Evolutionary conservation across 1,140 invertebrate species (phyloP).

Genomic region (Sitophilus oryzae): DNA sequence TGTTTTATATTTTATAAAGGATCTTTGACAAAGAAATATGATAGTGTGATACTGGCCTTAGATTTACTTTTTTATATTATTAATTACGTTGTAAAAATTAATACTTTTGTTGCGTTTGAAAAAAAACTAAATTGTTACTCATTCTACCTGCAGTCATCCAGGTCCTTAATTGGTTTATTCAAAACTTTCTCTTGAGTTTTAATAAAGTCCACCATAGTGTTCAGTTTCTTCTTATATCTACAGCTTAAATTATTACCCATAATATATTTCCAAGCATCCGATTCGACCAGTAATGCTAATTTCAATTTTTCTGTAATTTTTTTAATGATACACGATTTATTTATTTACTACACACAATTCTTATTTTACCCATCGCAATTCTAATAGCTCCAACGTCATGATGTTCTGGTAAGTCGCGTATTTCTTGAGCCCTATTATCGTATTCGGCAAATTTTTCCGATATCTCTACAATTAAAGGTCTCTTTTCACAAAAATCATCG

Average conservation of each 20-base stretch:
- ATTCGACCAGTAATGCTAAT: conserved; percentile 61
- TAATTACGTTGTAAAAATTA: too few species aligned
- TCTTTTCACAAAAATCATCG: conserved; percentile 60
- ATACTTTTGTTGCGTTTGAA: too few species aligned
- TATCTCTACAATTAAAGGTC: conserved; percentile 67
- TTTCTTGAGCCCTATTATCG: conserved; percentile 57
- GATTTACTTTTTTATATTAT: too few species aligned
- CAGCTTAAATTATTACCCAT: conserved; percentile 56
- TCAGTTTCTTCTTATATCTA: conserved; percentile 58
- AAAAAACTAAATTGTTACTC: not conserved
- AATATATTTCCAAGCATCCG: conserved; percentile 62
- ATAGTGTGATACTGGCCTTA: too few species aligned
- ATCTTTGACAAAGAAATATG: too few species aligned
- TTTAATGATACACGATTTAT: not conserved
- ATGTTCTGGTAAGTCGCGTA: conserved; percentile 55
- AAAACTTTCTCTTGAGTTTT: conserved; percentile 61
- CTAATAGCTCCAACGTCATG: conserved; percentile 63
- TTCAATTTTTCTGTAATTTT: conserved; percentile 59
- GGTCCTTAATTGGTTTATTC: conserved; percentile 59
- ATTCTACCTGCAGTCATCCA: conserved; percentile 60
- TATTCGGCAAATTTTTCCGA: conserved; percentile 67
- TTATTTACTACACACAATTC: not conserved
- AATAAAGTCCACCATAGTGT: conserved; percentile 62
- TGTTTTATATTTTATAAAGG: too few species aligned
- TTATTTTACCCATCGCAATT: conserved; percentile 55